Evolutionary conservation across 2,888 invertebrate genomes (phyloP), one percentile per base, ranked within the genome.

Genomic region (Scaptomyza cyrtandrae): DNA sequence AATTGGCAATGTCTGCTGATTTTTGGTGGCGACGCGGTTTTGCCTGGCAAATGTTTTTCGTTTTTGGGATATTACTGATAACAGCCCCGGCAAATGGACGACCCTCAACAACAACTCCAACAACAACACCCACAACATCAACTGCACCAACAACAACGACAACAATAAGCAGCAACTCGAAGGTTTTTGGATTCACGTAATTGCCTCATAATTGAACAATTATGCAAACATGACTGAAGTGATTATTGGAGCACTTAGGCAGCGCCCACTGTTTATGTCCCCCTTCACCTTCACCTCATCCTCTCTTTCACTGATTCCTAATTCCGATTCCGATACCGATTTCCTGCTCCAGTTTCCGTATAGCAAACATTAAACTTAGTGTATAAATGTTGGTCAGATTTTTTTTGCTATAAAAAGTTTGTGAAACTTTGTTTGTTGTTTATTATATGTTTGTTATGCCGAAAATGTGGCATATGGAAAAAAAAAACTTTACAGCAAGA

Each of bases 221-320:
- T 88, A 88, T 88, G 88, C 86, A 86, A 86, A 84, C 88, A 75
- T 84, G 88, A 88, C 88, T 83, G 86, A 88, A 83, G 83, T 86
- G 83, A 83, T 83, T 83, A 83, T 86, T 77, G 77, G 77, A 64
- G 70, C 86, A 80, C 86, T 86, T 86, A 88, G 82, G 83, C 65
- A 70, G 41, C 41, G 41, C 16, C 59, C 72, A 62, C 55, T 84
- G 83, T 78, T 81, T 85, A 68, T 84, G 58, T 75, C 71, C 62
- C 4, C 0, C 39, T 33, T 9, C 7, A 7, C 1, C 13, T 1
- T 0, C 35, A 0, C 35, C 6, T 35, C 13, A 13, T 10, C 11
- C 62, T 10, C 0, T 9, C 58, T 52, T 6, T 61, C 61, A 52
- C 39, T 43, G 49, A 53, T 49, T 59, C 43, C 64, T 39, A 33